phyloP scores from a whole-genome alignment of 2,113 vertebrate species.

The Colossoma macropomum region DNA sequence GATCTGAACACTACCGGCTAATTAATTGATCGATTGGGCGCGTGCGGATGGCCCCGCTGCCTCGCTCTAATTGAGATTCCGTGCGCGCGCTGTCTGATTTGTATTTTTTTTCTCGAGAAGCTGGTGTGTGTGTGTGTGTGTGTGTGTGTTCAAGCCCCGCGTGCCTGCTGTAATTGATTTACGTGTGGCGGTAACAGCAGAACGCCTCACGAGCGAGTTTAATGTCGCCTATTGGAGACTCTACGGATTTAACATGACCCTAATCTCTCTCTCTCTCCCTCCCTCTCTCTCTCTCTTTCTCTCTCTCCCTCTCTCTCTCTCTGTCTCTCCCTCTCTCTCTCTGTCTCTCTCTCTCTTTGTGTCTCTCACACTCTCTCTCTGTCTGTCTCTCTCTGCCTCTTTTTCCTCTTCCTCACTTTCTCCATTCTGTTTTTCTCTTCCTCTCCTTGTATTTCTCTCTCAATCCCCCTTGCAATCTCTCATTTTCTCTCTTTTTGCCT shows the following conservation, averaged over 20 bases:
- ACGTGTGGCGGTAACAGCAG: constrained; percentile 34
- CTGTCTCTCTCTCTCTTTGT: not conserved
- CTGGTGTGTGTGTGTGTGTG: not conserved
- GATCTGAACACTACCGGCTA: constrained; percentile 54
- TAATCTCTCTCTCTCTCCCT: constrained; percentile 21
- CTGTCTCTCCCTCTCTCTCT: not conserved
- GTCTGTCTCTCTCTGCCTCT: not conserved
- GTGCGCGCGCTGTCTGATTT: constrained; percentile 37
- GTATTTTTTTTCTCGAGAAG: constrained; percentile 15
- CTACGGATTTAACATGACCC: constrained; percentile 41
- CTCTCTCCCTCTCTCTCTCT: not conserved
- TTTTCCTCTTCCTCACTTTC: too few relatives aligned
- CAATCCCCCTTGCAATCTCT: not conserved
- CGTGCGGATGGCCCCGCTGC: constrained; percentile 50
- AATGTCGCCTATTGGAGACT: constrained; percentile 39
- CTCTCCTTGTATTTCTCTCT: too few relatives aligned
- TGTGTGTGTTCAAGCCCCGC: not conserved
- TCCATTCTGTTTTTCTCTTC: not conserved
- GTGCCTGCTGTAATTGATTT: constrained; percentile 41
- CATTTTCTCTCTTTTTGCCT: not conserved
- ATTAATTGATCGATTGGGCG: constrained; percentile 66
- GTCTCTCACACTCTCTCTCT: not conserved
- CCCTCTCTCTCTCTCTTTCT: constrained; percentile 14
- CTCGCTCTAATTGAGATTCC: constrained; percentile 61
- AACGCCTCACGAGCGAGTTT: constrained; percentile 38